These are phyloP conservation scores for Condylura cristata DNA, from an alignment of 2,113 vertebrate species.

Conservation along the genomic window DNA sequence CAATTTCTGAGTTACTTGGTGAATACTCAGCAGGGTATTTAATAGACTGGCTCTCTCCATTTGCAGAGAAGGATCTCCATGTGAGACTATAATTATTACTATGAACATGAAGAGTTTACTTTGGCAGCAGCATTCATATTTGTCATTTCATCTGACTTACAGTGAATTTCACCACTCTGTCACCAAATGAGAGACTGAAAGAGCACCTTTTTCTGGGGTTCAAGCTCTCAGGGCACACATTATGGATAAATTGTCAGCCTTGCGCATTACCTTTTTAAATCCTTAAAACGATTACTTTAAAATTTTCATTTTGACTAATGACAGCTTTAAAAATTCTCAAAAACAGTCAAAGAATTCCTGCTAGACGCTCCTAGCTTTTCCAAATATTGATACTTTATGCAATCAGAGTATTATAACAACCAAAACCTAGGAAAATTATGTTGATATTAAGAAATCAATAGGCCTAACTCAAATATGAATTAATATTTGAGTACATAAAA, in stretches of 20 bases:
- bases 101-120: conserved; percentile 17
- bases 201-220: background rate
- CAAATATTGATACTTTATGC: conserved; percentile 33
- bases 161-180: background rate
- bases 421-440: background rate
- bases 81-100: background rate
- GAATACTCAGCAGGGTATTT: background rate
- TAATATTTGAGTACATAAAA: background rate
- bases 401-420: background rate
- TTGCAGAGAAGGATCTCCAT: background rate
- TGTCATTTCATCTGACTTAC: background rate
- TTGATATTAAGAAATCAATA: background rate
- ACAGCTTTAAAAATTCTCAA: background rate
- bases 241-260: background rate
- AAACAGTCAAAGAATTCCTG: background rate
- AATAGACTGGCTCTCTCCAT: background rate
- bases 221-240: background rate
- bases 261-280: conserved; percentile 34
- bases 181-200: conserved; percentile 18
- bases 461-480: background rate
- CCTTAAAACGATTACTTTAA: background rate
- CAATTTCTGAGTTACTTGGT: conserved; percentile 15
- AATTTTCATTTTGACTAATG: conserved; percentile 19
- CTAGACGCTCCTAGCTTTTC: background rate
- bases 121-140: background rate